Percentiles rank a stretch among this genome's conserved stretches.
These are phyloP conservation scores for Lottia gigantea DNA, from an alignment of 2,888 invertebrate genomes.

Conservation along the genomic window DNA sequence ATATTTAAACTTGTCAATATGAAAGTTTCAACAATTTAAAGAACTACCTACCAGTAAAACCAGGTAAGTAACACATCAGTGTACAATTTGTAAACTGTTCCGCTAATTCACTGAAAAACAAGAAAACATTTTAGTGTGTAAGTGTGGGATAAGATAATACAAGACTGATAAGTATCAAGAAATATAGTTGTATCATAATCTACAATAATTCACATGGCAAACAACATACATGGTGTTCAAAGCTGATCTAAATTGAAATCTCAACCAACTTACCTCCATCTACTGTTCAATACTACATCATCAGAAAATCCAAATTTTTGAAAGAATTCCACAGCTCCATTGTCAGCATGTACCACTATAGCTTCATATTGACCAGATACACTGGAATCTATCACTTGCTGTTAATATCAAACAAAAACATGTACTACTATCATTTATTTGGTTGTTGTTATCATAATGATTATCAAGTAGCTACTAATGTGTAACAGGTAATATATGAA, in stretches of 20 bases:
- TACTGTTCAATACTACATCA: slow-evolving; percentile 67
- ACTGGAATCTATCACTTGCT: slow-evolving; percentile 65
- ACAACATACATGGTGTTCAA: not conserved
- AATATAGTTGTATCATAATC: not conserved
- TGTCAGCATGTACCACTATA: slow-evolving; percentile 68
- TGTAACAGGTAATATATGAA: no score
- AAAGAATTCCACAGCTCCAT: slow-evolving; percentile 66
- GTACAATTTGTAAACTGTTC: slow-evolving; percentile 58
- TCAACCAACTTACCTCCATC: slow-evolving; percentile 60
- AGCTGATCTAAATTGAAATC: no score
- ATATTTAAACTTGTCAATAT: no score
- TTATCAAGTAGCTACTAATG: no score
- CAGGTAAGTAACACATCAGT: slow-evolving; percentile 67
- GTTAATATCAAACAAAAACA: slow-evolving; percentile 25
- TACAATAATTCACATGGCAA: not conserved
- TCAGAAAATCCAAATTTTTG: slow-evolving; percentile 67
- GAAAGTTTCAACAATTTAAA: no score
- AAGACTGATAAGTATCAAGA: not conserved
- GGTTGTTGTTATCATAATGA: no score
- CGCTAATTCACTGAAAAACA: slow-evolving; percentile 52
- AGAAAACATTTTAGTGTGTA: not conserved
- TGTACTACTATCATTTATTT: not conserved
- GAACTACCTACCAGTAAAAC: slow-evolving; percentile 59
- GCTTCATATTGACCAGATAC: slow-evolving; percentile 68
- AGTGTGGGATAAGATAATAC: not conserved